Conservation (phyloP, 2,888 invertebrate genomes). For the Arenicola marina region DNA sequence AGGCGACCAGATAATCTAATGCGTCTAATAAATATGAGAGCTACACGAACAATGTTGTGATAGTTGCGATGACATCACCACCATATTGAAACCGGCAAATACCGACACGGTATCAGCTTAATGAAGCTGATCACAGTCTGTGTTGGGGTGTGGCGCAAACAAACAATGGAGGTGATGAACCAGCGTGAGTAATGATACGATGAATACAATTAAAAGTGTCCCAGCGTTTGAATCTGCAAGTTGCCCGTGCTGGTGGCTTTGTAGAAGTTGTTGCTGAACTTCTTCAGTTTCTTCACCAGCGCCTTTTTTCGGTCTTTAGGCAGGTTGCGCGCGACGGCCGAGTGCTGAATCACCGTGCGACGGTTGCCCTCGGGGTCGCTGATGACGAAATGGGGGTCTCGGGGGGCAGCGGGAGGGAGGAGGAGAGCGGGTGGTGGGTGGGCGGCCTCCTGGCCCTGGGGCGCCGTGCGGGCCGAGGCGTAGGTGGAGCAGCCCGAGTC, state of each 20-base stretch:
- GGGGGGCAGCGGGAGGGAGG: not conserved
- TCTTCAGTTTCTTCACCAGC: slow-evolving; percentile 31
- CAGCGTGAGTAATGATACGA: not conserved
- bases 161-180: too few species aligned
- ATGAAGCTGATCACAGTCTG: too few species aligned
- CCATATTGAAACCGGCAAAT: too few species aligned
- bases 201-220: slow-evolving; percentile 22
- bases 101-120: too few species aligned
- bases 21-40: too few species aligned
- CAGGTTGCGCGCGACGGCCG: slow-evolving; percentile 18
- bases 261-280: slow-evolving; percentile 32
- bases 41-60: too few species aligned
- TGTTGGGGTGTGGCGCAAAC: too few species aligned
- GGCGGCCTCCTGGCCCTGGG: too few species aligned
- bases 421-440: not conserved
- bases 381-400: slow-evolving; percentile 9
- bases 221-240: slow-evolving; percentile 28
- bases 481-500: slow-evolving; percentile 19
- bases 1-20: too few species aligned
- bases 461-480: not conserved
- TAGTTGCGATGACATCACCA: too few species aligned
- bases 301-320: slow-evolving; percentile 25
- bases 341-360: slow-evolving; percentile 21
- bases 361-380: slow-evolving; percentile 14
- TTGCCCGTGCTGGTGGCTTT: slow-evolving; percentile 44